Evolutionary conservation across 1,140 invertebrate genomes (phyloP), one percentile per base, ranked within the genome.

Genomic region (Brachystomella parvula): DNA sequence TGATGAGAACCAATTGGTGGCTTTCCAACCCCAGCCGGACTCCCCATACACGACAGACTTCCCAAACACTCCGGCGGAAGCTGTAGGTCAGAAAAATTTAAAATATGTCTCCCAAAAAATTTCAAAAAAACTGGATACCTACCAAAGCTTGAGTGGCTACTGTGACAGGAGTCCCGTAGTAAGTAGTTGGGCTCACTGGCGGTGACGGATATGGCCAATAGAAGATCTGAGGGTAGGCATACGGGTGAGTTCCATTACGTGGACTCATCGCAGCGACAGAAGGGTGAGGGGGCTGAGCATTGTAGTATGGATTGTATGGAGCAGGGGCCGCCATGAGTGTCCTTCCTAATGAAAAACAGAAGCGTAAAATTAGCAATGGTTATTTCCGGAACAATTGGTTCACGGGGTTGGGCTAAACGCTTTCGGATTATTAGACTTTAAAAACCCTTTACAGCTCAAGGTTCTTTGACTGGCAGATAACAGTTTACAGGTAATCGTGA

Each of bases 151-250:
- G 68, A 32, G 68, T 47, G 17, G 59, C 44, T 2, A 53, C 58
- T 15, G 67, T 57, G 19, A 68, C 67, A 32, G 67, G 63, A 35
- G 62, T 61, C 17, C 64, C 64, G 49, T 64, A 69, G 49, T 70
- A 66, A 79, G 71, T 64, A n/a, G 88, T 92, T 9, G 91, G 90
- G 35, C 90, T 93, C 1, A 94, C 89, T 0, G 92, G 92, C 35
- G 91, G 91, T 70, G 90, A 93, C 17, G 92, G 91, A 79, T 94
- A 94, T 0, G 88, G 87, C 68, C 68, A 70, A 47, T 70, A 70
- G 61, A 70, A 63, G 3, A 70, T 66, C 47, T 70, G 65, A 21
- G 68, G 65, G 35, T 70, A 70, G n/a, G 32, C 61, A 67, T 57
- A 81, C 78, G 74, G 73, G 29, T 81, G 81, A 59, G 84, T 81